Evolutionary conservation across 2,113 vertebrate species (phyloP), one percentile per base, ranked within the genome.

Genomic region (Myodes glareolus): DNA sequence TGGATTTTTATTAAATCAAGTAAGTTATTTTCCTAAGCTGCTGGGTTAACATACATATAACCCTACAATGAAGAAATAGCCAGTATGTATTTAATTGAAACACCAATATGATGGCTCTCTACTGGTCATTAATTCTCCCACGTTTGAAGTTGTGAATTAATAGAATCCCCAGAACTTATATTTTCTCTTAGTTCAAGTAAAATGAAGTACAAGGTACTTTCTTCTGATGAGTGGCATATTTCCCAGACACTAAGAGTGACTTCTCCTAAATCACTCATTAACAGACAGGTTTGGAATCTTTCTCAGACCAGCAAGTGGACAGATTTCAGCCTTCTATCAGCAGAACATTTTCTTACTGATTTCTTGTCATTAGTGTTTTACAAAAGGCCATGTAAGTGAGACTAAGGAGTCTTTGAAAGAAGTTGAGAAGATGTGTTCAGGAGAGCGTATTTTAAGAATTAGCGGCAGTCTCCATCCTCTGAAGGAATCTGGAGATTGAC

Each of bases 1-100:
- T 92, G 96, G 94, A 93, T 96, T 94, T 92, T 95, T 91, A 88
- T 84, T 92, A 91, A 94, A 91, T 87, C 45, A 87, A 80, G 23
- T 65, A 17, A 82, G n/a, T 93, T 76, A 85, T 72, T 96, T 97
- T 65, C 78, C 65, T 93, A 73, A 87, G 55, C 61, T 73, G 65
- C 65, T 47, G 70, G 29, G 50, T 73, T 91, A 94, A 89, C 92
- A 61, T 65, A 65, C 47, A 76, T 29, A 87, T 93, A 88, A 85
- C 25, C 39, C 75, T 93, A 91, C 88, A 94, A 86, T 95, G 82
- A 95, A 95, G 89, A 96, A 92, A 94, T 23, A 55, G 36, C 92
- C 39, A 72, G 16, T 77, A 67, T 42, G 10, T 76, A 10, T 93
- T 8, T 95, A 92, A 92, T 68, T 88, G 90, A 94, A 97, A 92